These are phyloP conservation scores for Leptosomus discolor DNA, from an alignment of 2,113 vertebrate genomes.

Conservation along the genomic window DNA sequence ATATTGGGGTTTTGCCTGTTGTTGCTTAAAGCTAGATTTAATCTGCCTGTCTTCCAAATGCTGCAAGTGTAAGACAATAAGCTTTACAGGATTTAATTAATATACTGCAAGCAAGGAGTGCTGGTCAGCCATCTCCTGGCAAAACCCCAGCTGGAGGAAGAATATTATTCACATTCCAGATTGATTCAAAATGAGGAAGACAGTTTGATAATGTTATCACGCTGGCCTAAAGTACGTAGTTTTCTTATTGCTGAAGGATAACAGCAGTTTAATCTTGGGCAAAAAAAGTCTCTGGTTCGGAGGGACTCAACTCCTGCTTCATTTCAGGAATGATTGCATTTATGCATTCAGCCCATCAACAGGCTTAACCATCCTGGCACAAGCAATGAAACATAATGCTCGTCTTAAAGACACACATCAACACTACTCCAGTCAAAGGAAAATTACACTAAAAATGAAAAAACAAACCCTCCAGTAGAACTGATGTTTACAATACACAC, in stretches of 20 bases:
- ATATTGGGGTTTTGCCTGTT: neutral
- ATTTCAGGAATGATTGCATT: neutral
- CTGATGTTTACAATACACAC: neutral
- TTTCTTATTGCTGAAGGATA: neutral
- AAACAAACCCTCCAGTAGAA: neutral
- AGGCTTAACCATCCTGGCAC: neutral
- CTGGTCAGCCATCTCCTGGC: neutral
- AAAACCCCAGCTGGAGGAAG: neutral
- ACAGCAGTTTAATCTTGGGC: neutral
- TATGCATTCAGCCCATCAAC: neutral
- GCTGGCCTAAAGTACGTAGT: neutral
- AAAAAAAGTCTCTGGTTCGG: neutral
- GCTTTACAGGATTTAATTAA: neutral
- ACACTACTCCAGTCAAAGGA: neutral
- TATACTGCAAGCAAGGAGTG: neutral
- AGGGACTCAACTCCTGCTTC: neutral
- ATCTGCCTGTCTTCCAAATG: conserved; percentile 5
- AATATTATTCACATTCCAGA: neutral
- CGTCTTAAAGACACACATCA: neutral
- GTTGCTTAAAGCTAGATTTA: neutral
- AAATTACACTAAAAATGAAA: neutral
- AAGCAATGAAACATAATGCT: neutral
- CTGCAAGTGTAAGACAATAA: neutral
- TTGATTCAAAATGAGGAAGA: conserved; percentile 37
- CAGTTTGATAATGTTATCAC: neutral